Conservation (phyloP, 2,113 vertebrate genomes). For the Sula dactylatra region DNA sequence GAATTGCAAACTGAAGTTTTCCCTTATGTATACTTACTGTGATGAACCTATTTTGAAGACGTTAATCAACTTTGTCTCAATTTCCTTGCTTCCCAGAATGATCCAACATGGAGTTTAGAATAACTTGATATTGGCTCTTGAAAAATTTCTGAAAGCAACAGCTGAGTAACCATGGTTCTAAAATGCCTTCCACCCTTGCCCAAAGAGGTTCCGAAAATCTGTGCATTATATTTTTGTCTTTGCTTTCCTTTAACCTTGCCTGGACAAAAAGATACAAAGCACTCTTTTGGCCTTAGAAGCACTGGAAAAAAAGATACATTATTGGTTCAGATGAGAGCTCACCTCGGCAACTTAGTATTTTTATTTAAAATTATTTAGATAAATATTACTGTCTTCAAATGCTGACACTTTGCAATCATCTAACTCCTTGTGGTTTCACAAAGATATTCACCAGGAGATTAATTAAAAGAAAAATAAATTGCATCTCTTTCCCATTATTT, state of each 20-base stretch:
- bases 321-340: not conserved
- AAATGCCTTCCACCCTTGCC: not conserved
- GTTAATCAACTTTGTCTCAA: not conserved
- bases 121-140: not conserved
- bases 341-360: not conserved
- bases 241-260: not conserved
- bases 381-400: not conserved
- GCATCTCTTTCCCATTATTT: not conserved
- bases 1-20: not conserved
- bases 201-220: not conserved
- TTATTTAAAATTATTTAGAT: not conserved
- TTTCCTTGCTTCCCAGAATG: not conserved
- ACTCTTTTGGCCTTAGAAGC: not conserved
- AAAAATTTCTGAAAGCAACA: not conserved
- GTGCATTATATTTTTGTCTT: not conserved
- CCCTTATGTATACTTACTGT: not conserved
- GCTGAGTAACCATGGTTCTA: not conserved
- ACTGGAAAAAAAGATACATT: not conserved
- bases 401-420: not conserved
- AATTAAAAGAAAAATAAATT: not conserved
- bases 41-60: not conserved
- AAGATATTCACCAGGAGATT: not conserved
- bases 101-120: not conserved
- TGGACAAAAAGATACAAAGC: not conserved
- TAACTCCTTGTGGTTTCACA: not conserved